These are phyloP conservation scores for Heteromyza rotundicornis DNA, from an alignment of 2,888 invertebrate genomes.

Conservation along the genomic window DNA sequence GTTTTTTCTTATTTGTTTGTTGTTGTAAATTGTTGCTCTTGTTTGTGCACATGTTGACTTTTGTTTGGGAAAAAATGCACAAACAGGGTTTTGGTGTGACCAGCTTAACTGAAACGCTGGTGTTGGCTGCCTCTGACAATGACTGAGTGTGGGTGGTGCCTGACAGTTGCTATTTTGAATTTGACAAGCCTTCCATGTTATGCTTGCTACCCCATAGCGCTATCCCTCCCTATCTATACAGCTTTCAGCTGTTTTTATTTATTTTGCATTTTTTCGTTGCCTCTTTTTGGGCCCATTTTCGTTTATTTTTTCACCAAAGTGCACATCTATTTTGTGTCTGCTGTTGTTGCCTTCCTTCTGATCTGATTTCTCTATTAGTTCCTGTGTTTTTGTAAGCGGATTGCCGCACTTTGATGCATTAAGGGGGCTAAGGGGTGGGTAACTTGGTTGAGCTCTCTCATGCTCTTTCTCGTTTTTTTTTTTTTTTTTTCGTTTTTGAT, in stretches of 20 bases:
- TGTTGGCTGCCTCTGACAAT: neutral
- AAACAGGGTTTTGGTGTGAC: slow-evolving; percentile 13
- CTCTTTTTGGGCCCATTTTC: no score
- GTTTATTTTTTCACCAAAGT: no score
- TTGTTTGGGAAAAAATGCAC: neutral
- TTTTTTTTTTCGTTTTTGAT: no score
- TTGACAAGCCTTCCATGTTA: slow-evolving; percentile 8
- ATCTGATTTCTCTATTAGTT: neutral
- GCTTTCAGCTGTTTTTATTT: neutral
- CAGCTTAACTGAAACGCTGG: neutral
- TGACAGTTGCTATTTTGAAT: slow-evolving; percentile 5
- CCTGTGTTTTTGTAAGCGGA: neutral
- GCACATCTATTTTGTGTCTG: neutral
- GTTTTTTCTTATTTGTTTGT: neutral
- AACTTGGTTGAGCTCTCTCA: neutral
- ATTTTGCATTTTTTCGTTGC: neutral
- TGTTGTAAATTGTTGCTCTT: neutral
- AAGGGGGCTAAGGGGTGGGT: neutral
- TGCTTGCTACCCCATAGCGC: no score
- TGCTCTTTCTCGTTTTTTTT: neutral
- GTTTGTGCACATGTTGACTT: neutral
- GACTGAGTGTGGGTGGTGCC: neutral
- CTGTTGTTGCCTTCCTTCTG: neutral
- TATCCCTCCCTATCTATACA: no score
- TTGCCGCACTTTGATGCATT: neutral